Evolutionary conservation across 2,113 vertebrate genomes (phyloP).

Genomic region (Fregata magnificens): DNA sequence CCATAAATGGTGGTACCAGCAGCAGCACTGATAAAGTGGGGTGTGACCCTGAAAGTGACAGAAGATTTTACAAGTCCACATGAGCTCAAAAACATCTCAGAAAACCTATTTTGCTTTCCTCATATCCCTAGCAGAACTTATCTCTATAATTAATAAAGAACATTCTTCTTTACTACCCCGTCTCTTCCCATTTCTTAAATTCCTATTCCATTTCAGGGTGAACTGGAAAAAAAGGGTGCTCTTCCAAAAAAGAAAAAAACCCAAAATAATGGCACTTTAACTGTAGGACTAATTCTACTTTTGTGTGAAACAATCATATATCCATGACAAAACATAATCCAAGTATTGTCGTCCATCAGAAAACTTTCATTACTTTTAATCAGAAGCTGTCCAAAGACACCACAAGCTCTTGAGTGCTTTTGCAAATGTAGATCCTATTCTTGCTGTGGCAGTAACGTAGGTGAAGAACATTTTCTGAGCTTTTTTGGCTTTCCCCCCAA

Average conservation of each 20-base stretch:
- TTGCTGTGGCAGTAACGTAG: background rate
- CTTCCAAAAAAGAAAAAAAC: background rate
- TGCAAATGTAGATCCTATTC: background rate
- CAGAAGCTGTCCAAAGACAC: background rate
- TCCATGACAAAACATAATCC: background rate
- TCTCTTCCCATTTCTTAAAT: background rate
- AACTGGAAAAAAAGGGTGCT: background rate
- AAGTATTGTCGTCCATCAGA: background rate
- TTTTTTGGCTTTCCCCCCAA: background rate
- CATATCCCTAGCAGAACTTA: background rate
- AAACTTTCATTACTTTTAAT: background rate
- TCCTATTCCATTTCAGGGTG: background rate
- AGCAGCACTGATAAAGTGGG: conserved; percentile 69
- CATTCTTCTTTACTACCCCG: background rate
- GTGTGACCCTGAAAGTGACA: conserved; percentile 41
- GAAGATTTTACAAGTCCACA: background rate
- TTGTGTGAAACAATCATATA: background rate
- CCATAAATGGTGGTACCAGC: conserved; percentile 73
- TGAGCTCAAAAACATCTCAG: background rate
- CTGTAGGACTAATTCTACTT: background rate
- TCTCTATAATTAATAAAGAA: background rate
- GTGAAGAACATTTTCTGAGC: background rate
- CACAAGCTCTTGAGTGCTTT: background rate
- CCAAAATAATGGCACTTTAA: background rate
- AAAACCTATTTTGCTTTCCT: background rate